These are phyloP conservation scores for Rhynchonycteris naso DNA, from an alignment of 2,797 vertebrate species.

Conservation along the genomic window DNA sequence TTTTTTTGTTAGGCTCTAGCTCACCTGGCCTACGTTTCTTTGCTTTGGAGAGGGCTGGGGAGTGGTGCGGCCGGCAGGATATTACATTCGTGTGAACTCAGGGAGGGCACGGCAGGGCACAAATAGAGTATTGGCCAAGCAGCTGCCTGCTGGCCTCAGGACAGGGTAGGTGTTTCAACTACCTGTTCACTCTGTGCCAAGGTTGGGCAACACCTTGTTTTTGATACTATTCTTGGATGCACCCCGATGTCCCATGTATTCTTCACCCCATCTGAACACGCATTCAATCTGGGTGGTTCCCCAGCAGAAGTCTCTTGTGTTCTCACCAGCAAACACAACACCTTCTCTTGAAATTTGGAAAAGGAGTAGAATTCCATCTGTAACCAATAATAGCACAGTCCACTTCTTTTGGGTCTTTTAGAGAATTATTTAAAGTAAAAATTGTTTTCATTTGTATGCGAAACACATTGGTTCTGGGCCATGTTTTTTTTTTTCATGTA, in stretches of 20 bases:
- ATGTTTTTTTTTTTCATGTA: not conserved
- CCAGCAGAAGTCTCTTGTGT: not conserved
- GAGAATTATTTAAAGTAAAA: constrained; percentile 24
- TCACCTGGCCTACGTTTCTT: constrained; percentile 16
- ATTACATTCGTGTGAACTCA: constrained; percentile 40
- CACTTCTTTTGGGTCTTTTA: constrained; percentile 9
- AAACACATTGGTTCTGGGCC: not conserved
- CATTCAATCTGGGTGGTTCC: not conserved
- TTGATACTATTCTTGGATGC: constrained; percentile 74
- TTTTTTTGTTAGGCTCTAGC: not conserved
- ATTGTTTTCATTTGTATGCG: not conserved
- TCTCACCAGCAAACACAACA: not conserved
- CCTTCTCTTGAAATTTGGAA: not conserved
- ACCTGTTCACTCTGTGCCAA: not conserved
- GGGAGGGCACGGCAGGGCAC: constrained; percentile 42
- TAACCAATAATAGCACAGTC: not conserved
- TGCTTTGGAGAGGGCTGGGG: constrained; percentile 43
- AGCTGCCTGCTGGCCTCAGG: constrained; percentile 63
- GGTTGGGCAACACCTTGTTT: constrained; percentile 71
- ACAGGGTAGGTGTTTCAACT: constrained; percentile 70
- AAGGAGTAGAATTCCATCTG: not conserved
- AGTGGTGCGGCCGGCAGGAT: constrained; percentile 42
- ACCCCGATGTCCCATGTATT: not conserved
- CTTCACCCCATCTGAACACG: constrained; percentile 22
- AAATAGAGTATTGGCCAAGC: constrained; percentile 61